Evolutionary conservation across 2,797 vertebrate genomes (phyloP), one percentile per base, ranked within the genome.

Genomic region (Glossophaga mutica): DNA sequence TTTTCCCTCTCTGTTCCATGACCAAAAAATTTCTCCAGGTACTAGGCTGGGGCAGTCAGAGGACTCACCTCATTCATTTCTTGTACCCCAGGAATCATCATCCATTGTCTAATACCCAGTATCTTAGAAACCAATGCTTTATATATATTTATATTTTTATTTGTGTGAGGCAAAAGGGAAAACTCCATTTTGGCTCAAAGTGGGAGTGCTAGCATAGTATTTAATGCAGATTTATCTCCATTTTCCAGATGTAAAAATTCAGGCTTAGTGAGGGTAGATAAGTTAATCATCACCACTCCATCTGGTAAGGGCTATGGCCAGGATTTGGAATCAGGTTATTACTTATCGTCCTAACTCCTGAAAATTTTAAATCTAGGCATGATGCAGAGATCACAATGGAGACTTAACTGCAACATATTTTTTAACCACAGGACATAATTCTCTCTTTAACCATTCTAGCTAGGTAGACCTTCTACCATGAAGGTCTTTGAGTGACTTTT

Each of bases 401-500:
- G 6, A 67, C 68, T 65, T 39, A 71, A 70, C 3, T 39, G 37
- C 21, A 67, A n/a, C 16, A 22, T 42, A n/a, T 59, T 87, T 87
- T 86, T 91, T 76, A 93, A 42, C 10, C 21, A 48, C 34, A 91
- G 16, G 37, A 78, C 7, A 46, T 92, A 12, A n/a, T 87, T 94
- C 18, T 71, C 24, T 94, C 26, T 76, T 18, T 94, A 87, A 46
- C n/a, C 32, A 46, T 9, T 7, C 21, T 19, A 77, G 48, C 50
- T n/a, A n/a, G n/a, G n/a, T n/a, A n/a, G n/a, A n/a, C n/a, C n/a
- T n/a, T n/a, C n/a, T n/a, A n/a, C n/a, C n/a, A n/a, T n/a, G 10
- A 79, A 83, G 85, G 32, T 55, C 24, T 87, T 52, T 46, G 71
- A 39, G 39, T 87, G 46, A 59, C 76, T 90, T 95, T 92, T 94